These are phyloP conservation scores for Poeciliopsis turneri DNA, from an alignment of 2,797 vertebrate species.

Conservation along the genomic window DNA sequence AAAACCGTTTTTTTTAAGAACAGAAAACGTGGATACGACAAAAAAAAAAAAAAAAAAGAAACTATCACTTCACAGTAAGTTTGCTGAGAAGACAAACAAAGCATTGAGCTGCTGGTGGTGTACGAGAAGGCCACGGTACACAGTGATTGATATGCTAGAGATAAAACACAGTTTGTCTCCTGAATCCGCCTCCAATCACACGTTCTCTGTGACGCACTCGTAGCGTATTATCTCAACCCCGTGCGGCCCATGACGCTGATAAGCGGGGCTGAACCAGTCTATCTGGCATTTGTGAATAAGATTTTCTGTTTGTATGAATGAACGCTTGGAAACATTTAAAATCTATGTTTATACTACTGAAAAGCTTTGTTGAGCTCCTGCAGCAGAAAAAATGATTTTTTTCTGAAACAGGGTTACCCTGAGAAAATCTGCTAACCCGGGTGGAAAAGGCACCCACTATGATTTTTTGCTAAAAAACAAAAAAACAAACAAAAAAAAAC, in stretches of 20 bases:
- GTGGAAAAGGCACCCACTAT: no score
- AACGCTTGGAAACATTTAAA: slow-evolving; percentile 26
- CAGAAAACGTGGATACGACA: slow-evolving; percentile 4
- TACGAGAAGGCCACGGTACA: slow-evolving; percentile 41
- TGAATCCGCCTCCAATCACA: slow-evolving; percentile 64
- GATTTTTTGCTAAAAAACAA: background rate
- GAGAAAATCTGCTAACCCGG: no score
- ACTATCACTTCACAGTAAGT: slow-evolving; percentile 49
- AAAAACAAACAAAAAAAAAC: background rate
- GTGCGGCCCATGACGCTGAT: slow-evolving; percentile 52
- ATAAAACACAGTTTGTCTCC: slow-evolving; percentile 70
- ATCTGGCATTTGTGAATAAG: slow-evolving; percentile 48
- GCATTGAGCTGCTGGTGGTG: slow-evolving; percentile 35
- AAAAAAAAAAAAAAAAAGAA: slow-evolving; percentile 42
- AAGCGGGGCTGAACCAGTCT: slow-evolving; percentile 49
- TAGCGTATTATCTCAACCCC: slow-evolving; percentile 61
- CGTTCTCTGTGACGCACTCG: slow-evolving; percentile 63
- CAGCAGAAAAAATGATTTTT: background rate
- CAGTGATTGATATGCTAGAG: slow-evolving; percentile 68
- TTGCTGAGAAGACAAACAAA: slow-evolving; percentile 71
- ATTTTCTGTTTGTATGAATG: slow-evolving; percentile 61
- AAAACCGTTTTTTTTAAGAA: slow-evolving; percentile 54
- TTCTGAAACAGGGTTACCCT: background rate
- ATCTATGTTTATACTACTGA: slow-evolving; percentile 9
- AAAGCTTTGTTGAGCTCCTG: background rate